Conservation (phyloP, 2,797 vertebrate species). For the Rhynchonycteris naso region DNA sequence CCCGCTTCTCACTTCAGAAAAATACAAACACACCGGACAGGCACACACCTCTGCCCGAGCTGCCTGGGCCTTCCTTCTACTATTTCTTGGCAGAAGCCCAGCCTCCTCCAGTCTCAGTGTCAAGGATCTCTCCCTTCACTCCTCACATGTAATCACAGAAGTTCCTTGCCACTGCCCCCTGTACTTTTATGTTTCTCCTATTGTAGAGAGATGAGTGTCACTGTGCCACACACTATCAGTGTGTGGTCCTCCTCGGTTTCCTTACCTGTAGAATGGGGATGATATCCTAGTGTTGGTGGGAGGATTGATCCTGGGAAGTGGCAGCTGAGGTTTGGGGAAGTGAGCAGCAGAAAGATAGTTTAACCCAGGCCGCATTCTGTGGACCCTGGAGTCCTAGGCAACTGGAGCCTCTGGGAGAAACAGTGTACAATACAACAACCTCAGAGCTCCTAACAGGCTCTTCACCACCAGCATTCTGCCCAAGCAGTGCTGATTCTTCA, state of each 20-base stretch:
- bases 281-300: neutral
- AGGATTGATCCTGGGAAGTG: neutral
- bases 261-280: conserved; percentile 17
- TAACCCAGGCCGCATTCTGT: neutral
- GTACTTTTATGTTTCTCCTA: neutral
- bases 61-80: neutral
- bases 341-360: neutral
- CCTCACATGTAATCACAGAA: neutral
- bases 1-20: too few relatives aligned
- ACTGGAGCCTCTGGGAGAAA: neutral
- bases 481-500: neutral
- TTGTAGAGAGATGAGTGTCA: neutral
- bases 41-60: neutral
- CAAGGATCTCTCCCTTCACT: neutral
- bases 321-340: too few relatives aligned
- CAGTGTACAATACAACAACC: too few relatives aligned
- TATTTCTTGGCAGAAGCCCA: neutral
- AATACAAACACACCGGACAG: too few relatives aligned
- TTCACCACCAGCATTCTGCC: neutral
- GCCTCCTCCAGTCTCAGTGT: too few relatives aligned
- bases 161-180: neutral
- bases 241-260: neutral
- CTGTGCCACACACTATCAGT: neutral
- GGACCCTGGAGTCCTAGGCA: neutral
- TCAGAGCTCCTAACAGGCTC: neutral